A percentile compares a stretch with the other conserved stretches of the same genome.
Evolutionary conservation across 1,140 invertebrate species (phyloP).

Genomic region (Glomeris maerens): DNA sequence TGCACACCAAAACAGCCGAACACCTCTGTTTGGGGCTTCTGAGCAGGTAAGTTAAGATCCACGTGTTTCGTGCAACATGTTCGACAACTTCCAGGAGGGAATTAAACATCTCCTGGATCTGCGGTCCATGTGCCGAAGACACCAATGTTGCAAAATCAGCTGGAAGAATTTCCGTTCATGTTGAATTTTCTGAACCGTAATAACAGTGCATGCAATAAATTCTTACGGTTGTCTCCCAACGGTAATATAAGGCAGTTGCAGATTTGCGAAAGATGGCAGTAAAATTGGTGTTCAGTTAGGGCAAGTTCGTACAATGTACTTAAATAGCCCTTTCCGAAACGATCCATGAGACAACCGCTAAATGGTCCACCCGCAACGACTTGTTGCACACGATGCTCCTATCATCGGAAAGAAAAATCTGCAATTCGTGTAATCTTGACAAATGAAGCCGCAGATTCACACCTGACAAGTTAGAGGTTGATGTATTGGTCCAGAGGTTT

Average conservation of each 20-base stretch:
- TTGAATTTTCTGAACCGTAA: no score
- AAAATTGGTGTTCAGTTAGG: constrained; percentile 23
- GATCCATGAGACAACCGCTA: constrained; percentile 24
- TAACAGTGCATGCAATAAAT: neutral
- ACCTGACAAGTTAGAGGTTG: no score
- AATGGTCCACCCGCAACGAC: constrained; percentile 25
- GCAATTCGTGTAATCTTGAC: no score
- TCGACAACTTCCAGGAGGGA: neutral
- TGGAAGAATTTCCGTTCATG: no score
- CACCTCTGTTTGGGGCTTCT: neutral
- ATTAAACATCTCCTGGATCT: neutral
- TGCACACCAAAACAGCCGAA: constrained; percentile 43
- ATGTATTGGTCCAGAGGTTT: no score
- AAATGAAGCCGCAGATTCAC: no score
- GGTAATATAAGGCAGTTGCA: constrained; percentile 20
- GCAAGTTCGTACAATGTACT: constrained; percentile 23
- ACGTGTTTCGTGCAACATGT: constrained; percentile 34
- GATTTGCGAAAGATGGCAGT: constrained; percentile 22
- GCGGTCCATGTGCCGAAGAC: no score
- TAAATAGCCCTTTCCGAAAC: constrained; percentile 14
- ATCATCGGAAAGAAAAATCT: no score
- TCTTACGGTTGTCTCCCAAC: constrained; percentile 22
- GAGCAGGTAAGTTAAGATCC: constrained; percentile 38
- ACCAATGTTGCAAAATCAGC: no score
- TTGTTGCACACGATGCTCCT: constrained; percentile 20